phyloP scores from a whole-genome alignment of 2,888 invertebrate genomes.

The Nomada flava region DNA sequence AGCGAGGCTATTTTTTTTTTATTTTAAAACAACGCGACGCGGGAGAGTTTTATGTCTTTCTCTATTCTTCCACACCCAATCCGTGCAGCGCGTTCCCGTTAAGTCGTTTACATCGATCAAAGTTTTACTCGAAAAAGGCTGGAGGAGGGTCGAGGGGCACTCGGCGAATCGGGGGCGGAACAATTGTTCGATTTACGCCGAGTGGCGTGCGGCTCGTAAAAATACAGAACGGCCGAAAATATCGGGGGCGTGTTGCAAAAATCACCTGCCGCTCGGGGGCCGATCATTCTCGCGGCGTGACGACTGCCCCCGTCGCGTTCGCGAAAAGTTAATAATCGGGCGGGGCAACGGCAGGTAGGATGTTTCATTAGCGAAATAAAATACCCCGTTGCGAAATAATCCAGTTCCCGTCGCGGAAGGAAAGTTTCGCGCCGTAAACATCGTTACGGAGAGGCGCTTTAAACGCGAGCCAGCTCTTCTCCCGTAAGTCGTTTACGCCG shows the following conservation, averaged over 20 bases:
- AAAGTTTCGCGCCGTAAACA: slow-evolving; percentile 47
- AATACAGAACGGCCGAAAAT: slow-evolving; percentile 4
- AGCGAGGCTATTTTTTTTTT: too few species aligned
- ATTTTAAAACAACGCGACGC: too few species aligned
- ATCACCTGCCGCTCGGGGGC: neutral
- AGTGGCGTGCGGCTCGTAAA: neutral
- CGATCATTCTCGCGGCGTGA: neutral
- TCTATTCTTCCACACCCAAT: too few species aligned
- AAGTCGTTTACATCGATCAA: slow-evolving; percentile 19
- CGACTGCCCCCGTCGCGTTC: neutral
- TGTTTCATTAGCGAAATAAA: slow-evolving; percentile 48
- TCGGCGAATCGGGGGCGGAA: neutral
- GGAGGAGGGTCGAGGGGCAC: neutral
- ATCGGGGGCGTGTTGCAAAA: neutral
- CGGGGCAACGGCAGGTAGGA: neutral
- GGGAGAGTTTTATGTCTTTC: too few species aligned
- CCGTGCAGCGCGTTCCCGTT: too few species aligned
- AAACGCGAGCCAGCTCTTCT: slow-evolving; percentile 33
- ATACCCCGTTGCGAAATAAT: slow-evolving; percentile 40
- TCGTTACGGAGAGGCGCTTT: slow-evolving; percentile 35
- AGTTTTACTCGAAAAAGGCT: neutral
- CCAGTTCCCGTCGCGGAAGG: slow-evolving; percentile 36
- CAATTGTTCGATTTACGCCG: neutral
- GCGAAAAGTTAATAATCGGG: slow-evolving; percentile 9
- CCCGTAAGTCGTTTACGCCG: slow-evolving; percentile 51